These are phyloP conservation scores for Bombus polaris DNA, from an alignment of 1,140 invertebrate species.

Conservation along the genomic window DNA sequence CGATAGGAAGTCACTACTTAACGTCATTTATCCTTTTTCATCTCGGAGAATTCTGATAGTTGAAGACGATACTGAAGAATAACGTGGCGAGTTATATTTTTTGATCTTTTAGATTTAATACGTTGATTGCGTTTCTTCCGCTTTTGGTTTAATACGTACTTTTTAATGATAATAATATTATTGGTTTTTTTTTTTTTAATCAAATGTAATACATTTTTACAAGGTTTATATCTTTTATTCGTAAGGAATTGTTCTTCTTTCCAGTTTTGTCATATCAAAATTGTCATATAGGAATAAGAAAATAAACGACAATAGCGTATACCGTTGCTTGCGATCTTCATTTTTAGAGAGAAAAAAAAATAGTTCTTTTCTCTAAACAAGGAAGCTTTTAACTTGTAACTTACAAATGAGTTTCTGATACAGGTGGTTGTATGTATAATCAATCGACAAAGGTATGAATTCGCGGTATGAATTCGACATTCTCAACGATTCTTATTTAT, in stretches of 20 bases:
- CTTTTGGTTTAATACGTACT: not conserved
- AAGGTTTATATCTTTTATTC: not conserved
- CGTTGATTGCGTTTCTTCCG: not conserved
- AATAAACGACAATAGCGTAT: too few relatives aligned
- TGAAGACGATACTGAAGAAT: too few relatives aligned
- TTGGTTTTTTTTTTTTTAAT: too few relatives aligned
- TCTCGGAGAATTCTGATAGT: not conserved
- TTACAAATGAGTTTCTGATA: not conserved
- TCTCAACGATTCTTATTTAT: constrained; percentile 6
- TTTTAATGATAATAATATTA: too few relatives aligned
- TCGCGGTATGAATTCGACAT: not conserved
- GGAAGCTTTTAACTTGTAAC: not conserved
- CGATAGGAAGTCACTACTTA: not conserved
- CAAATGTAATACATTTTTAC: not conserved
- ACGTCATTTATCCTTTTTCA: not conserved
- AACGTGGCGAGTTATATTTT: not conserved
- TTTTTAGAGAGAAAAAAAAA: not conserved
- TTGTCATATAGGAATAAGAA: not conserved
- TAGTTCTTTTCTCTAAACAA: not conserved
- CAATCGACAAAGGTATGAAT: constrained; percentile 1
- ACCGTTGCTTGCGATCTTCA: too few relatives aligned
- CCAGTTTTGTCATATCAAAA: not conserved
- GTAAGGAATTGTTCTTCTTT: not conserved
- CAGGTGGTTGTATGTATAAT: constrained; percentile 19
- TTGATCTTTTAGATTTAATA: not conserved